These are phyloP conservation scores for Hystrix cristata DNA, from an alignment of 2,113 vertebrate species.

Conservation along the genomic window DNA sequence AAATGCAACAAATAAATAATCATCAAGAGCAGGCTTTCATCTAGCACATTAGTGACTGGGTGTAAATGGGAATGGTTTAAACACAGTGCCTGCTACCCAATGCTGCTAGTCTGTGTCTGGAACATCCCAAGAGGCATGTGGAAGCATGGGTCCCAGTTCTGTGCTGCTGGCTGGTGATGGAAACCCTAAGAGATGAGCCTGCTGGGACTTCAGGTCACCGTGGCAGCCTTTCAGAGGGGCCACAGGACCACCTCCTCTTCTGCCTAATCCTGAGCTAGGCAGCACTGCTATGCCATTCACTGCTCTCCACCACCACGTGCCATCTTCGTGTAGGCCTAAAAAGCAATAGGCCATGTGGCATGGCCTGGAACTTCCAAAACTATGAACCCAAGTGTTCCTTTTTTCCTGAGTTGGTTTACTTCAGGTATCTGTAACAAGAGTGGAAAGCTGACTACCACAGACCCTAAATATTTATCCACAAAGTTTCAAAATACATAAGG, in stretches of 20 bases:
- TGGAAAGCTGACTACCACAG: background rate
- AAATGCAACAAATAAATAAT: background rate
- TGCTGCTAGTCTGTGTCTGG: background rate
- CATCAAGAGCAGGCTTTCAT: background rate
- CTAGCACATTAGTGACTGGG: background rate
- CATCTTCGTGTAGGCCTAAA: background rate
- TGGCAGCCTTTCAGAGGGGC: background rate
- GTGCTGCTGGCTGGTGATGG: background rate
- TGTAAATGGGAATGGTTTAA: background rate
- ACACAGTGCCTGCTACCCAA: background rate
- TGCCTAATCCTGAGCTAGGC: background rate
- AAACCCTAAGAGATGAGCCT: background rate
- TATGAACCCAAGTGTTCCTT: background rate
- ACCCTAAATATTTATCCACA: background rate
- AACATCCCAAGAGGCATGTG: too few relatives aligned
- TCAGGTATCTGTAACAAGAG: background rate
- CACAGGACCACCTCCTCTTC: background rate
- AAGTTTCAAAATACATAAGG: background rate
- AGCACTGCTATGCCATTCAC: background rate
- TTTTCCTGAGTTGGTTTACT: background rate
- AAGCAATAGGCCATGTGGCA: background rate
- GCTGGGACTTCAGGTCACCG: background rate
- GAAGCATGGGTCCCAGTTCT: background rate
- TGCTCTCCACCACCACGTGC: background rate
- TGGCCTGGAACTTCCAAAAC: background rate